Conservation (phyloP, 2,113 vertebrate genomes). For the Eupsittula cactorum region DNA sequence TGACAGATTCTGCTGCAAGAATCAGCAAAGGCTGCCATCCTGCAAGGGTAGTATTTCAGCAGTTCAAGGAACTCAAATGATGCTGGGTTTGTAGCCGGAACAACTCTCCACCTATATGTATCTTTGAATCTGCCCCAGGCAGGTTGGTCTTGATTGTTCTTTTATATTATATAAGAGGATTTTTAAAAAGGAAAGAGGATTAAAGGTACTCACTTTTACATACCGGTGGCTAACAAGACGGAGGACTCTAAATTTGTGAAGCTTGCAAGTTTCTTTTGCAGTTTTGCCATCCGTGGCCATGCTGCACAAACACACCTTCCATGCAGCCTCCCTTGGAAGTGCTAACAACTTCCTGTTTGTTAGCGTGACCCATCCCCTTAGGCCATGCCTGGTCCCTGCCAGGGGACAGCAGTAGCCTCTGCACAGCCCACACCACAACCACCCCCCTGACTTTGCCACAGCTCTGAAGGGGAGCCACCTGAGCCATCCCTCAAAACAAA, state of each 20-base stretch:
- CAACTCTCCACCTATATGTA: neutral
- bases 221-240: fast-evolving
- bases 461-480: fast-evolving
- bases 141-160: fast-evolving
- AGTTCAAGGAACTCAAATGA: neutral
- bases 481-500: neutral
- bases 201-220: neutral
- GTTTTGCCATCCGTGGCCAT: fast-evolving
- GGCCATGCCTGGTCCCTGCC: neutral
- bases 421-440: too few relatives aligned
- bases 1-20: neutral
- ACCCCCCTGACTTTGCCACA: fast-evolving
- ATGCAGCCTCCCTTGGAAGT: neutral
- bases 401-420: neutral
- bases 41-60: neutral
- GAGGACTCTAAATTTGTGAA: neutral
- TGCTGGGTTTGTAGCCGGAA: neutral
- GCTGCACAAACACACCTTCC: neutral
- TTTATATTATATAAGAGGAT: neutral
- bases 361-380: neutral
- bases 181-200: neutral
- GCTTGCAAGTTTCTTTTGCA: fast-evolving
- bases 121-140: neutral
- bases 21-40: neutral
- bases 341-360: neutral